phyloP scores from a whole-genome alignment of 2,113 vertebrate species.

The Benitochromis conjunctus region DNA sequence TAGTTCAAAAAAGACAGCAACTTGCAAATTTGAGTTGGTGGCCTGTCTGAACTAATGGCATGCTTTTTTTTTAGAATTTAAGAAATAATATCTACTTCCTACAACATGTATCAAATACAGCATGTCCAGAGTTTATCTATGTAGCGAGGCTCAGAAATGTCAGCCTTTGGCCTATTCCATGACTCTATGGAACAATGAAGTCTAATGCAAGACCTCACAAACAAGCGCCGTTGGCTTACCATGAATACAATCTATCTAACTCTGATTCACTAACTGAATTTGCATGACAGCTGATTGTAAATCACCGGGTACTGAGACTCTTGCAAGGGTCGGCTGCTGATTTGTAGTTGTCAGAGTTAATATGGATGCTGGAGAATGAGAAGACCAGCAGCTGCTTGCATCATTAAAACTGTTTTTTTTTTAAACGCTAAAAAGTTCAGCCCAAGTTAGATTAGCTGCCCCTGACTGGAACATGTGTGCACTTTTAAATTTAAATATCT shows the following conservation, averaged over 20 bases:
- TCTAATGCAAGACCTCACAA: neutral
- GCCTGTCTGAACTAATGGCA: neutral
- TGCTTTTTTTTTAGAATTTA: neutral
- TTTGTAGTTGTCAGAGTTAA: neutral
- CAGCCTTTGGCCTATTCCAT: neutral
- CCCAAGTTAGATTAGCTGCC: neutral
- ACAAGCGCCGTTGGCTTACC: neutral
- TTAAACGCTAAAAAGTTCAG: neutral
- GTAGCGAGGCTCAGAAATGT: neutral
- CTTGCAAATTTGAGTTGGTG: neutral
- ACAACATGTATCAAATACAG: neutral
- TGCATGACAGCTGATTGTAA: neutral
- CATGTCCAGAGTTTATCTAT: neutral
- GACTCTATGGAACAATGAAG: neutral
- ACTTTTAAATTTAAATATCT: constrained; percentile 36
- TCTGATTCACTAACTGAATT: neutral
- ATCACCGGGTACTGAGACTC: neutral
- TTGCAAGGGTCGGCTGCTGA: neutral
- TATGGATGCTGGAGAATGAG: neutral
- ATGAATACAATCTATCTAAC: neutral
- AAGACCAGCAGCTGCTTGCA: neutral
- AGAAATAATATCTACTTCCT: neutral
- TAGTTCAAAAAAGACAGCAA: neutral
- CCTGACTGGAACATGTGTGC: neutral
- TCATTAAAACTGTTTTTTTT: neutral